Percentiles rank a stretch among this genome's conserved stretches.
Evolutionary conservation across 2,888 invertebrate genomes (phyloP).

Genomic region (Azorinus chamasolen): DNA sequence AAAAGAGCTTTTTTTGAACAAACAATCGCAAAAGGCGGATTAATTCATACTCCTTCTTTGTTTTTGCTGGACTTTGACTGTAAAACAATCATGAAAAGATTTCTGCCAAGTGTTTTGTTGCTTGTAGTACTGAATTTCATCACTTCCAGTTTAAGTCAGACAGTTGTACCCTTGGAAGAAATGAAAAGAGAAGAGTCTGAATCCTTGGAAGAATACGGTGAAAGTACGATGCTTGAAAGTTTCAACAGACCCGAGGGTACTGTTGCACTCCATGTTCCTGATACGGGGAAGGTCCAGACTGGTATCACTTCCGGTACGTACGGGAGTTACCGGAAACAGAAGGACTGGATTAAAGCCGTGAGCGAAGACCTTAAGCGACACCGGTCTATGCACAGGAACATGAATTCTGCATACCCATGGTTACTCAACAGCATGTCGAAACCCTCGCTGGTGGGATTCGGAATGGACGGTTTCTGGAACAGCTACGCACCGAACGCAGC

Average conservation of each 20-base stretch:
- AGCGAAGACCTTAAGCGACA: conserved; percentile 37
- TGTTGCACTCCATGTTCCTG: conserved; percentile 12
- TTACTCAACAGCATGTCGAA: conserved; percentile 34
- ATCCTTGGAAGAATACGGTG: no score
- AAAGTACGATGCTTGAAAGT: conserved; percentile 3
- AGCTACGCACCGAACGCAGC: conserved; percentile 45
- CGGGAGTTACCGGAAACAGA: conserved; percentile 55
- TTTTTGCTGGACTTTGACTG: no score
- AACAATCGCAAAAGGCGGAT: no score
- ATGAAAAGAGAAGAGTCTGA: no score
- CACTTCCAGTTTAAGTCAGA: no score
- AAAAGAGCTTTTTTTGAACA: no score
- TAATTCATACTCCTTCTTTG: no score
- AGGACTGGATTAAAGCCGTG: conserved; percentile 51
- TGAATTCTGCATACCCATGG: conserved; percentile 48
- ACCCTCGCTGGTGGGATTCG: conserved; percentile 32
- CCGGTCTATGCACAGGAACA: conserved; percentile 7
- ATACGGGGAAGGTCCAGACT: not conserved
- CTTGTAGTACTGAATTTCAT: no score
- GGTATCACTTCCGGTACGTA: conserved; percentile 50
- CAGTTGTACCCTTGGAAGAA: no score
- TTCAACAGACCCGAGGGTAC: conserved; percentile 55
- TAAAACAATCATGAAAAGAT: no score
- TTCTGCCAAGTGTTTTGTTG: no score
- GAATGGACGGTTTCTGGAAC: conserved; percentile 52